Evolutionary conservation across 2,888 invertebrate genomes (phyloP), one percentile per base, ranked within the genome.

Genomic region (Stenodera caucasica): DNA sequence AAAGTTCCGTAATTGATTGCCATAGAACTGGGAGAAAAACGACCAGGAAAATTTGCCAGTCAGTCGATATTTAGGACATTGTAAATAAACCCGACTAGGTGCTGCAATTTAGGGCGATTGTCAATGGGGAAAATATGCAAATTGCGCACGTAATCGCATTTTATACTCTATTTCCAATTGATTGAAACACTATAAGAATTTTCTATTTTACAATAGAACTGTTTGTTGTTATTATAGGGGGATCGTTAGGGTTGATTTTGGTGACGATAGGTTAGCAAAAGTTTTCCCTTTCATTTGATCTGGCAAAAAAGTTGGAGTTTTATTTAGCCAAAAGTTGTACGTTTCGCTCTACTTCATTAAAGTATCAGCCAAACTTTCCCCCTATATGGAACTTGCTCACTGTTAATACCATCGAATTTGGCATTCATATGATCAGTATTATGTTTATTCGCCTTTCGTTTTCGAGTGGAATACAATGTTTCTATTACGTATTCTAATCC

Each of bases 71-170:
- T 45, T 45, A 45, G 45, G 6, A 45, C 45, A 45, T 45, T 45
- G 45, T 23, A 45, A 45, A 45, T 45, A 45, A 45, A 45, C 6
- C 5, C 26, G 21, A 3, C 23, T 21, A 12, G 21, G 21, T 45
- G 45, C 45, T 45, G 45, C 45, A 45, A 45, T 45, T 45, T 21
- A 23, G 21, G 23, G n/a, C 23, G 45, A 45, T 45, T 45, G 45
- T 45, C 45, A 45, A 45, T 45, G 23, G 5, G 23, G n/a, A 45
- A 45, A 45, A 45, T 45, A 45, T 45, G 45, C 45, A 45, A 45
- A 45, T 45, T 23, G 45, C 23, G 7, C 23, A 45, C 45, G 23
- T 45, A 45, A 45, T 45, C 45, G 45, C 11, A 45, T 45, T 45
- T 45, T 45, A 45, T 45, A 1, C 23, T 1, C 40, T 4, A 26